These are phyloP conservation scores for Sclerurus mexicanus DNA, from an alignment of 2,113 vertebrate genomes.

Conservation along the genomic window DNA sequence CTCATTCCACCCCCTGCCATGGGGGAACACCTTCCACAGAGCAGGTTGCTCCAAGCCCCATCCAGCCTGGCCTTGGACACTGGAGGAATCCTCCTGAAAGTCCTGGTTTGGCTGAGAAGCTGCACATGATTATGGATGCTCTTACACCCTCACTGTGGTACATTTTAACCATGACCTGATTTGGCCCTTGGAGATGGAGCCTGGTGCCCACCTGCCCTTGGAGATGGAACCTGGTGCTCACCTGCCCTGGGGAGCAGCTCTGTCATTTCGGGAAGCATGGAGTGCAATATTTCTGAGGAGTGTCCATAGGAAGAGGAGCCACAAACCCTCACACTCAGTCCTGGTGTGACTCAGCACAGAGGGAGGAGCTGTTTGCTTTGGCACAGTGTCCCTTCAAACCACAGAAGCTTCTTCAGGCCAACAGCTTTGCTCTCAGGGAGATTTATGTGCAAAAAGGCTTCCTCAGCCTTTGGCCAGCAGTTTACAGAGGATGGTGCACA, in stretches of 20 bases:
- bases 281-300: neutral
- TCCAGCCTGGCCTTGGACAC: neutral
- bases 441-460: neutral
- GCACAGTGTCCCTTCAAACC: neutral
- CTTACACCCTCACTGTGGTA: fast-evolving
- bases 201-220: neutral
- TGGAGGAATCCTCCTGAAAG: no score
- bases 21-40: neutral
- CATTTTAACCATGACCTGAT: fast-evolving
- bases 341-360: neutral
- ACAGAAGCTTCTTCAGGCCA: neutral
- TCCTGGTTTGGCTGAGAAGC: neutral
- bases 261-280: fast-evolving
- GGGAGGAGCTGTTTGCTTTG: constrained; percentile 11
- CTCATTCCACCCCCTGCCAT: neutral
- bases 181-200: neutral
- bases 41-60: neutral
- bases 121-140: neutral
- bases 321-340: fast-evolving
- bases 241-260: neutral
- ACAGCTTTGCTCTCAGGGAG: neutral
- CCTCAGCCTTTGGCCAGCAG: neutral
- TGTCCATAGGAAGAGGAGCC: neutral
- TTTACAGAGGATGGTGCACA: neutral
- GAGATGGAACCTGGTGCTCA: neutral